Evolutionary conservation across 2,888 invertebrate species (phyloP).

Genomic region (Julus scanicus): DNA sequence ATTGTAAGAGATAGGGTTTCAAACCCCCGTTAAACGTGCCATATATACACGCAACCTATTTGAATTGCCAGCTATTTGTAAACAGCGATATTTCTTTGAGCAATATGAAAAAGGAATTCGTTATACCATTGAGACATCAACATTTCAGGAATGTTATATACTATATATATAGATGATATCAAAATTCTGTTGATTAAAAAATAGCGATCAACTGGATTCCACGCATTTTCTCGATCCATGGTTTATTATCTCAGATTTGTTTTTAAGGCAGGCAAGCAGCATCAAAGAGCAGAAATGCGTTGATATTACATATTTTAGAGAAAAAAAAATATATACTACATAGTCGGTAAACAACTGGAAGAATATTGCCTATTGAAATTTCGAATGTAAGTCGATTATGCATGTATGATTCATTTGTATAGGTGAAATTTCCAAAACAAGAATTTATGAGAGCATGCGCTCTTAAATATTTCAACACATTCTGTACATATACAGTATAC

Average conservation of each 20-base stretch:
- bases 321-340: background rate
- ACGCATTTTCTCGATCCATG: background rate
- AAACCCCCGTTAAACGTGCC: too few species aligned
- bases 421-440: slow-evolving; percentile 12
- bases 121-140: background rate
- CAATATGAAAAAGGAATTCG: slow-evolving; percentile 1
- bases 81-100: background rate
- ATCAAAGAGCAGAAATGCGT: background rate
- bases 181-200: background rate
- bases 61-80: background rate
- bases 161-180: background rate
- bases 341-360: background rate
- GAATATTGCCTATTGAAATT: background rate
- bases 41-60: background rate
- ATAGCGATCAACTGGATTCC: background rate
- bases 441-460: background rate
- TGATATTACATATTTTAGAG: background rate
- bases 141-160: background rate
- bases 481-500: too few species aligned
- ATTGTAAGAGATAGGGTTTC: too few species aligned
- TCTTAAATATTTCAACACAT: background rate
- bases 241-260: background rate
- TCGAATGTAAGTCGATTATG: background rate
- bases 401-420: background rate
- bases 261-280: background rate